These are phyloP conservation scores for Gallinago jamesoni DNA, from an alignment of 2,113 vertebrate species.

Conservation along the genomic window DNA sequence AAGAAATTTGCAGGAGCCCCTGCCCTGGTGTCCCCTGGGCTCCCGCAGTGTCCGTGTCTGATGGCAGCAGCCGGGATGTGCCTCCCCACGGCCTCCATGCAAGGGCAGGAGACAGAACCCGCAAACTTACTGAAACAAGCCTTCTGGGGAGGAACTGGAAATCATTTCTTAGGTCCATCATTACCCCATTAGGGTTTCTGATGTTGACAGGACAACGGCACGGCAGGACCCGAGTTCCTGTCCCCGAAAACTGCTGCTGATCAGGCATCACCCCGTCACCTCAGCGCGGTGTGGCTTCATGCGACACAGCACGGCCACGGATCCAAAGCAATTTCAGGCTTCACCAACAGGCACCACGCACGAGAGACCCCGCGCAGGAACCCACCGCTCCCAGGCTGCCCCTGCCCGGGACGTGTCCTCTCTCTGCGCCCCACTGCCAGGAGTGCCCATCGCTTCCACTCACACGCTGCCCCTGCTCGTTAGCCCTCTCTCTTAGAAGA, in stretches of 20 bases:
- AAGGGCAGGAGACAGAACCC: neutral
- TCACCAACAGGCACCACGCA: neutral
- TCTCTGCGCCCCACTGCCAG: neutral
- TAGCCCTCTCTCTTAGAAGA: accelerated
- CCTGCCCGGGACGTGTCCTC: neutral
- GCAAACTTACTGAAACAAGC: neutral
- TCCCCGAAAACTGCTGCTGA: conserved; percentile 5
- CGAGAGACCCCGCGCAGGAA: neutral
- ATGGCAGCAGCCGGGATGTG: accelerated
- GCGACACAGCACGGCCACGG: neutral
- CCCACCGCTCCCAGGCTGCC: neutral
- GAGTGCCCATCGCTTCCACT: neutral
- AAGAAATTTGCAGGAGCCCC: accelerated
- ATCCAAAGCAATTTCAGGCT: conserved; percentile 24
- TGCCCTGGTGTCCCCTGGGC: accelerated
- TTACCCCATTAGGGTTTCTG: neutral
- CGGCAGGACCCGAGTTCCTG: neutral
- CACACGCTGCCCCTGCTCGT: accelerated
- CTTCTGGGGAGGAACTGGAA: neutral
- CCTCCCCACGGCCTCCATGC: accelerated
- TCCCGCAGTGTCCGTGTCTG: accelerated
- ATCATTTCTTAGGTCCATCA: neutral
- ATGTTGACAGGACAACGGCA: neutral
- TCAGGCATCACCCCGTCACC: conserved; percentile 24
- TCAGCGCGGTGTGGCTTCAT: neutral